A percentile compares a stretch with the other conserved stretches of the same genome.
phyloP scores from a whole-genome alignment of 2,888 invertebrate species.

The Apamea anceps region DNA sequence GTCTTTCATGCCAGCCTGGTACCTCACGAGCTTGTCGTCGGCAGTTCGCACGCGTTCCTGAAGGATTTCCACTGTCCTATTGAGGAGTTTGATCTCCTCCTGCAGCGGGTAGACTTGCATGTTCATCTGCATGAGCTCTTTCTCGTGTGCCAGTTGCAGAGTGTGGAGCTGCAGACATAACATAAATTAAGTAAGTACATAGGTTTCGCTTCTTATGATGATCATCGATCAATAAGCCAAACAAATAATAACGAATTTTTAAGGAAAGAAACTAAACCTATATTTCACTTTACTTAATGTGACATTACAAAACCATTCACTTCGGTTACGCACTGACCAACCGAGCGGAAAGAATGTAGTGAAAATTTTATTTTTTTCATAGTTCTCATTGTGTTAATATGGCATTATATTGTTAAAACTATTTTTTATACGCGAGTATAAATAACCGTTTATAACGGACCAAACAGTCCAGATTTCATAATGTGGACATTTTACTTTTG shows the following conservation, averaged over 20 bases:
- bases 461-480: conserved; percentile 28
- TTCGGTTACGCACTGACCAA: conserved; percentile 14
- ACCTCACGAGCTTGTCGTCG: conserved; percentile 82
- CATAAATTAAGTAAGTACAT: neutral
- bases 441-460: conserved; percentile 12
- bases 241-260: neutral
- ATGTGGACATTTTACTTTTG: conserved; percentile 18
- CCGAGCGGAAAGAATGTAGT: conserved; percentile 42
- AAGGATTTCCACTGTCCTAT: conserved; percentile 89
- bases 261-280: neutral
- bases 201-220: neutral
- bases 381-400: conserved; percentile 37
- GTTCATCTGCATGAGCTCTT: conserved; percentile 92
- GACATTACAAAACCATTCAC: conserved; percentile 35
- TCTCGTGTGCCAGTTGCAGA: conserved; percentile 93
- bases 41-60: conserved; percentile 81
- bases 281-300: conserved; percentile 1
- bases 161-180: conserved; percentile 92
- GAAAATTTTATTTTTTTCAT: conserved; percentile 38
- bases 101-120: conserved; percentile 90
- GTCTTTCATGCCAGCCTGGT: conserved; percentile 76
- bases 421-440: conserved; percentile 26
- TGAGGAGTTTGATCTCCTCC: conserved; percentile 91
- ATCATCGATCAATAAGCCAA: too few relatives aligned
- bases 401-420: conserved; percentile 42